These are phyloP conservation scores for Orthosia gracilis DNA, from an alignment of 2,888 invertebrate genomes.

Conservation along the genomic window DNA sequence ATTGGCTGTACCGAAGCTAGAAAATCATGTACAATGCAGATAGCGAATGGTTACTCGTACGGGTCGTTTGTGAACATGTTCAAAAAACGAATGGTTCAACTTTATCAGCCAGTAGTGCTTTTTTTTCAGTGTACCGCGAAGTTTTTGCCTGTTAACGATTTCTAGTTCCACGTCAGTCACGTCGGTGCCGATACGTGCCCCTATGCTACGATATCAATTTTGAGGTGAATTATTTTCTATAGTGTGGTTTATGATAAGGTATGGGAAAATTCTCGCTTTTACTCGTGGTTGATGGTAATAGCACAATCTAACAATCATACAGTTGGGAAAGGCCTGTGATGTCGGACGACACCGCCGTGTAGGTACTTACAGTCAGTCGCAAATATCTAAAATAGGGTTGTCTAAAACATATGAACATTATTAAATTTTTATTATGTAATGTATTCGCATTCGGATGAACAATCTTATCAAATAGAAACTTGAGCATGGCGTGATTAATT, in stretches of 20 bases:
- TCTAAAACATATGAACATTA: no score
- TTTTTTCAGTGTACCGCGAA: constrained; percentile 25
- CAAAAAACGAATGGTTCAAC: constrained; percentile 63
- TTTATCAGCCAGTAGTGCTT: constrained; percentile 55
- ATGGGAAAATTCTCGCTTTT: background rate
- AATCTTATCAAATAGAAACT: no score
- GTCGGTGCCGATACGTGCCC: constrained; percentile 46
- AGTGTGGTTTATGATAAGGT: background rate
- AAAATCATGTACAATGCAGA: constrained; percentile 32
- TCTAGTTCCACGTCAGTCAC: constrained; percentile 52
- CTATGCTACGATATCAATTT: constrained; percentile 37
- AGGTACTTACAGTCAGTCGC: no score
- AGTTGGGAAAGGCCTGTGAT: no score
- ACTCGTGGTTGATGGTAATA: no score
- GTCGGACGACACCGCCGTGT: no score
- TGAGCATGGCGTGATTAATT: no score
- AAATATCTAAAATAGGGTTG: no score
- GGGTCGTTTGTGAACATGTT: constrained; percentile 64
- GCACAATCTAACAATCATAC: no score
- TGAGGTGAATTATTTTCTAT: constrained; percentile 13
- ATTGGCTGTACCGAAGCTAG: constrained; percentile 15
- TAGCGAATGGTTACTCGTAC: constrained; percentile 30
- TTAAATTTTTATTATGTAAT: no score
- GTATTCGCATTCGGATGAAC: no score
- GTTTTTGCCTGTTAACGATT: constrained; percentile 43